A percentile compares a stretch with the other conserved stretches of the same genome.
These are phyloP conservation scores for Chelonoidis abingdonii DNA, from an alignment of 2,113 vertebrate genomes.

Conservation along the genomic window DNA sequence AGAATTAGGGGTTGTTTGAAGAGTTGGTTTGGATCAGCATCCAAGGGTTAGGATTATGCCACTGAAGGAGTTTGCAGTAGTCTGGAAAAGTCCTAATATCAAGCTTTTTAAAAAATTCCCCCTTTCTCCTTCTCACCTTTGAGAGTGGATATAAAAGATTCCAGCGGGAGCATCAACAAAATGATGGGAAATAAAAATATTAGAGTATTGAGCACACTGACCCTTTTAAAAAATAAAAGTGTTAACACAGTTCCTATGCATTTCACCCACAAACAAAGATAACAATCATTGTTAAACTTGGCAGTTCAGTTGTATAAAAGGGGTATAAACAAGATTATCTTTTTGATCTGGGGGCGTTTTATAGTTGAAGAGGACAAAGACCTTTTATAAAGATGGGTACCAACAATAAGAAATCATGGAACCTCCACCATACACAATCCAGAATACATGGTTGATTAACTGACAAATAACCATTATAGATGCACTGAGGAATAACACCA, in stretches of 20 bases:
- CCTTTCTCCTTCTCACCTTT: neutral
- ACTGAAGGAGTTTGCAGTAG: neutral
- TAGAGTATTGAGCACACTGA: neutral
- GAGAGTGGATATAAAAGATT: neutral
- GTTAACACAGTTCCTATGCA: rapidly evolving
- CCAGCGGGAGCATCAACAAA: neutral
- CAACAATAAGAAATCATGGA: neutral
- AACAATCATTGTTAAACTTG: neutral
- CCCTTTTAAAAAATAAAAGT: neutral
- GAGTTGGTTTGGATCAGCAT: neutral
- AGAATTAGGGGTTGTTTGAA: neutral
- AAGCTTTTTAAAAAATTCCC: constrained; percentile 1
- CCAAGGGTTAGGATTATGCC: neutral
- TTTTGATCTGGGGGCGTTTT: too few species aligned
- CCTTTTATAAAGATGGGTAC: neutral
- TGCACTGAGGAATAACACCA: rapidly evolving
- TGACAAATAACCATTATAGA: neutral
- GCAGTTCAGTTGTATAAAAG: neutral
- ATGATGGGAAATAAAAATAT: neutral
- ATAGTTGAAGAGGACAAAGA: neutral
- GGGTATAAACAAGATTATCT: neutral
- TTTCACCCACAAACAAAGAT: neutral
- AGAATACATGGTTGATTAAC: rapidly evolving
- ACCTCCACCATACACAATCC: neutral
- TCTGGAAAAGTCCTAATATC: constrained; percentile 8